Base-by-base conservation (phyloP, 2,888 invertebrate genomes). In the Pecten maximus region DNA sequence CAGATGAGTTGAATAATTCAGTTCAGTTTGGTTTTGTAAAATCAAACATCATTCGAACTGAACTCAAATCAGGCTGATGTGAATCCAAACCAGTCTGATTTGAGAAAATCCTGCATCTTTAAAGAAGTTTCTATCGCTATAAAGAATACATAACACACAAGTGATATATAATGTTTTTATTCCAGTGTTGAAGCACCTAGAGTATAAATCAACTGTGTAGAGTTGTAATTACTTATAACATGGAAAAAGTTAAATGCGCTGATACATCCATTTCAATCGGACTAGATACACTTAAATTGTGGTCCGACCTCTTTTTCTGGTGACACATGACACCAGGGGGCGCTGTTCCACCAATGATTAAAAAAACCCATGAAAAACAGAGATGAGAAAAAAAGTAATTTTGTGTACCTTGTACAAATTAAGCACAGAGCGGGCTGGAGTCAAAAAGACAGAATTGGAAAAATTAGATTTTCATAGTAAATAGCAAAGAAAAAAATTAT, bases 101-200 rank as follows among this genome's bases (percentile, higher is more conserved):
- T 44, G 44, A 44, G 44, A 44, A 44, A 44, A 44, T 44, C 16
- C 15, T 50, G 50, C 2, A 15, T 50, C 16, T 8, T 50, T 16
- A 50, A 15, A n/a, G n/a, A n/a, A n/a, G n/a, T n/a, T n/a, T 50
- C 50, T 28, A 60, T 2, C 44, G 28, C n/a, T n/a, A 28, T 28
- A 88, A 19, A 87, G 48, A 54, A 60, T 86, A 50, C 40, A 89
- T 40, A 40, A 54, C 35, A 87, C 44, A 39, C 8, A 48, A 54
- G 88, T 88, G 89, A 89, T 91, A 91, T 91, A 91, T 60, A 91
- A 89, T 89, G 89, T 89, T 91, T 89, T 91, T 91, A 89, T 91
- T 91, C 88, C 74, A 91, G 89, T 91, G 50, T 89, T 91, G 89
- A 91, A 91, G 91, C 91, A 91, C 91, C 91, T 91, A 91, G 88